Base-by-base conservation (phyloP, 1,140 invertebrate species). In the Apis laboriosa region DNA sequence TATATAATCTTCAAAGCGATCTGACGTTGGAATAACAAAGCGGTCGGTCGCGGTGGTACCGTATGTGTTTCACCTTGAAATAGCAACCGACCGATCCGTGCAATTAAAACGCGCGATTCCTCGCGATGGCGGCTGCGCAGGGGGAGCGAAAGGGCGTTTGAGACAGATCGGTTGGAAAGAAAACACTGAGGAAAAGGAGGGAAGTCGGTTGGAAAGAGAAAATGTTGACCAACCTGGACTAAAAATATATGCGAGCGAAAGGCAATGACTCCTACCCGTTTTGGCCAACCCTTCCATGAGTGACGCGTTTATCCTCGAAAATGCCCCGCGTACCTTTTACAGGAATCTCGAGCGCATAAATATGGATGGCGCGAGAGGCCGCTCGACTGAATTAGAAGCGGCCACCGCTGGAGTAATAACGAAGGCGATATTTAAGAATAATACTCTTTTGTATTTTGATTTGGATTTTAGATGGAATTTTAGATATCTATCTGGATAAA, bases 241-340 rank as follows among this genome's bases (percentile, higher is more conserved):
- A 92, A 90, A 91, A 91, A 91, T 91, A 91, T 88, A 87, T 88
- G 87, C 60, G 56, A 83, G 84, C 89, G 85, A 91, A 86, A 92
- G 90, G 84, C 91, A 90, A 91, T 88, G 90, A 90, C 90, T 91
- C 71, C 83, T 83, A 84, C 83, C 83, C 67, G 77, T 15, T 12
- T 34, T 28, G 53, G 56, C n/a, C 28, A 68, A 58, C 53, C 53
- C 84, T 19, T 71, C 66, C 43, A 19, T 9, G 8, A 87, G 64
- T 86, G 61, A 85, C 84, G 84, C 91, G 90, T 91, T 92, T 91
- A 92, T 90, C 91, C 90, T 91, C 91, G 85, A 86, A 87, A 87
- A 77, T 86, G 78, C 85, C 80, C 84, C 76, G 76, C 81, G 89
- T 88, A 89, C 86, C 88, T 88, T 86, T 86, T 84, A 81, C 86